phyloP scores from a whole-genome alignment of 1,140 invertebrate genomes.

The Sitobion miscanthi region DNA sequence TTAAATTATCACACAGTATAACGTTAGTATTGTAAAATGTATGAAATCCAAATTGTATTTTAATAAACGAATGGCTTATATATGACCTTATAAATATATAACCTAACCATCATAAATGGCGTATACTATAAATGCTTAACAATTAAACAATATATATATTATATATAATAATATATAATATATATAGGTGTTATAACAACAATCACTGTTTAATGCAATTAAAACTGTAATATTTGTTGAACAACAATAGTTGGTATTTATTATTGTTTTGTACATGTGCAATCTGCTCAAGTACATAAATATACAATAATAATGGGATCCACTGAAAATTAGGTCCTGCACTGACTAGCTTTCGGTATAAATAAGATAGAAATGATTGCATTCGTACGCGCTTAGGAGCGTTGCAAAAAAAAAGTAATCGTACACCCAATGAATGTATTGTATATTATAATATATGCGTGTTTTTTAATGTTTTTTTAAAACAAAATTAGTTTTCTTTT shows the following conservation, averaged over 20 bases:
- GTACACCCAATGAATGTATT: too few relatives aligned
- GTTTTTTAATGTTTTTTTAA: not conserved
- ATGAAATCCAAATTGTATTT: not conserved
- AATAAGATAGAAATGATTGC: not conserved
- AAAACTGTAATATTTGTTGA: not conserved
- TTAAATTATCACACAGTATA: not conserved
- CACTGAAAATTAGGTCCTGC: not conserved
- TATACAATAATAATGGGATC: not conserved
- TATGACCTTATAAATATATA: too few relatives aligned
- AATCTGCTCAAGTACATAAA: not conserved
- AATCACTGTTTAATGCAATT: not conserved
- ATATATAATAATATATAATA: too few relatives aligned
- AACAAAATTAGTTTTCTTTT: conserved; percentile 26
- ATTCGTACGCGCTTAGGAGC: not conserved
- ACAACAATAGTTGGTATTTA: not conserved
- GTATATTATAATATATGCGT: not conserved
- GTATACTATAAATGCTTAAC: too few relatives aligned
- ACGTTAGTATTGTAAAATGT: not conserved
- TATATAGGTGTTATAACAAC: not conserved
- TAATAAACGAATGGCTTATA: not conserved
- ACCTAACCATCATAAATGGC: not conserved
- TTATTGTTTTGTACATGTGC: not conserved
- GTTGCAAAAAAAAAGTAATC: not conserved
- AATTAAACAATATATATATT: not conserved
- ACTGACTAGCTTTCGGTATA: not conserved